A percentile compares a stretch with the other conserved stretches of the same genome.
Evolutionary conservation across 2,113 vertebrate species (phyloP).

Genomic region (Pseudopodoces humilis): DNA sequence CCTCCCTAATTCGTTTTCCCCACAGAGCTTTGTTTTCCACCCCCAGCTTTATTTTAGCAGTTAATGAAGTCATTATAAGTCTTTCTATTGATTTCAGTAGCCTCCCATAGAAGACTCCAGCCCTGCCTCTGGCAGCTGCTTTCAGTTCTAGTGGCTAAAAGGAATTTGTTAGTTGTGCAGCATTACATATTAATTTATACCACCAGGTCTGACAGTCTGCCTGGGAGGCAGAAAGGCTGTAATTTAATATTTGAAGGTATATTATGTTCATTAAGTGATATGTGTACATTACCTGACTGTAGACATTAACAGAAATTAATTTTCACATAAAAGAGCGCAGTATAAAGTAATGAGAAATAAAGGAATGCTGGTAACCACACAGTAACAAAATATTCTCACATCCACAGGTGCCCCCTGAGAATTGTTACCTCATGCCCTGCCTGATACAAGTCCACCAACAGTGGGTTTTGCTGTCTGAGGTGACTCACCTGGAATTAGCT

Average conservation of each 20-base stretch:
- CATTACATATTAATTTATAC: not conserved
- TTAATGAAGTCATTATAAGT: not conserved
- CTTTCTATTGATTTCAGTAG: not conserved
- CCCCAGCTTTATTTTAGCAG: not conserved
- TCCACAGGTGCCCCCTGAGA: not conserved
- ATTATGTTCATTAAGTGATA: not conserved
- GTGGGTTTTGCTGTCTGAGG: slow-evolving; percentile 4
- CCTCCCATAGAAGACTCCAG: not conserved
- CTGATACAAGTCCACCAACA: not conserved
- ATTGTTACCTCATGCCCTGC: not conserved
- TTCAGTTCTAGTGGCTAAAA: not conserved
- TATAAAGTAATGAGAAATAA: not conserved
- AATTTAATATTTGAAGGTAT: not conserved
- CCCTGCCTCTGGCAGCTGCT: not conserved
- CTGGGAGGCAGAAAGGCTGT: not conserved
- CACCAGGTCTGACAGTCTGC: not conserved
- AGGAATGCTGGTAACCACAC: not conserved
- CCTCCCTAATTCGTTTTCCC: not conserved
- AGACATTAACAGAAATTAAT: not conserved
- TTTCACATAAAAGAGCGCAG: not conserved
- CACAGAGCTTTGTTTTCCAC: not conserved
- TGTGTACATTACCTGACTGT: not conserved
- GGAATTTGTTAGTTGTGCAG: not conserved
- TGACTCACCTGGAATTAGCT: slow-evolving; percentile 38
- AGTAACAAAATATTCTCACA: not conserved